phyloP scores from a whole-genome alignment of 2,888 invertebrate species.

The Tetragonisca angustula region DNA sequence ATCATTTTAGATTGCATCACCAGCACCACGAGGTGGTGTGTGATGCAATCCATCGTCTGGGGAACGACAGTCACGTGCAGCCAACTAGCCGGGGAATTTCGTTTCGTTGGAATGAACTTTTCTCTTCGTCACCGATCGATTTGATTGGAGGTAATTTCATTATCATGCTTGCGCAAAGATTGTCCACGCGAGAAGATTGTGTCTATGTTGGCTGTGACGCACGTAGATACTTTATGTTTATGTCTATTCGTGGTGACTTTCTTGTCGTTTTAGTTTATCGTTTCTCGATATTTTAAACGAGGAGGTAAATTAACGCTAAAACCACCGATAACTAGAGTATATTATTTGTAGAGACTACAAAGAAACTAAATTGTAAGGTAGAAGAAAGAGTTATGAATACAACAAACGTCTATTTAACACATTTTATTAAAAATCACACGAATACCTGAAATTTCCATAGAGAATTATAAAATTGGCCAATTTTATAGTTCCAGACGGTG shows the following conservation, averaged over 20 bases:
- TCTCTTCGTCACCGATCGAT: conserved; percentile 41
- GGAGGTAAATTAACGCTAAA: too few species aligned
- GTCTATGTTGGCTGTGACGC: not conserved
- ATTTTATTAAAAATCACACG: too few species aligned
- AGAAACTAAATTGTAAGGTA: too few species aligned
- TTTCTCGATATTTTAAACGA: not conserved
- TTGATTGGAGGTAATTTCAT: conserved; percentile 51
- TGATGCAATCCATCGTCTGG: conserved; percentile 52
- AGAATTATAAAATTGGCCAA: too few species aligned
- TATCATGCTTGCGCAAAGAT: not conserved
- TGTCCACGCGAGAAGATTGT: not conserved
- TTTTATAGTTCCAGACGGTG: too few species aligned
- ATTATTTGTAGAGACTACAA: too few species aligned
- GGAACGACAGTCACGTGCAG: conserved; percentile 12
- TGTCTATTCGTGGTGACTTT: not conserved
- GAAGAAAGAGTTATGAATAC: too few species aligned
- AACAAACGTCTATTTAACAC: too few species aligned
- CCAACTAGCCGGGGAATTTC: conserved; percentile 48
- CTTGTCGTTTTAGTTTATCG: not conserved
- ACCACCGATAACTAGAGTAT: too few species aligned
- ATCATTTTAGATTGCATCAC: conserved; percentile 64
- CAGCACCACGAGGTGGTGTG: conserved; percentile 31
- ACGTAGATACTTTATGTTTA: not conserved
- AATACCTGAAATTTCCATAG: too few species aligned
- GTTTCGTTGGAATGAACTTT: conserved; percentile 38